phyloP scores from a whole-genome alignment of 1,140 invertebrate species.

The Drosophila leontia region DNA sequence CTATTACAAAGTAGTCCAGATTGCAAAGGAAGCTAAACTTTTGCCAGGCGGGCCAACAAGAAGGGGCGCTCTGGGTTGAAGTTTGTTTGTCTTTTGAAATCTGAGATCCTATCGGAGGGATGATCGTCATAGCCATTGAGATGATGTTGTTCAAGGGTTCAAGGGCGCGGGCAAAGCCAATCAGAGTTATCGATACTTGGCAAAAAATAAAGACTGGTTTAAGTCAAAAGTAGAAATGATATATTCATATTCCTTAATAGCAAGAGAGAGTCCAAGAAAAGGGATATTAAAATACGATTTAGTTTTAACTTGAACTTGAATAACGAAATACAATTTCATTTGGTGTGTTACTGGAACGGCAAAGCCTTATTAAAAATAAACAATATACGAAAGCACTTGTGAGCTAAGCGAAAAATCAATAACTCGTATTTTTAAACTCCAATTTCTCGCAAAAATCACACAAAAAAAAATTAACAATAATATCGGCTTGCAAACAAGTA shows the following conservation, averaged over 20 bases:
- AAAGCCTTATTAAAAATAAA: no score
- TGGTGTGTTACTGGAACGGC: no score
- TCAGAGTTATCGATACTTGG: slow-evolving; percentile 12
- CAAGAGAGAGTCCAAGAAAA: neutral
- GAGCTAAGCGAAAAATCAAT: slow-evolving; percentile 1
- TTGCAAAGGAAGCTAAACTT: slow-evolving; percentile 2
- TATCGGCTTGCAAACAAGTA: slow-evolving; percentile 33
- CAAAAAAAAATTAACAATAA: neutral
- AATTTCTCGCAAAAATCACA: slow-evolving; percentile 27
- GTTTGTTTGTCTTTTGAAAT: slow-evolving; percentile 32
- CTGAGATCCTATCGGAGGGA: slow-evolving; percentile 5
- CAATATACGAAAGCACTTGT: slow-evolving; percentile 2
- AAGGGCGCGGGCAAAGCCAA: slow-evolving; percentile 24
- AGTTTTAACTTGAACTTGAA: no score
- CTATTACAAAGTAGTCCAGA: slow-evolving; percentile 5
- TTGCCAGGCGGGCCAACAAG: neutral
- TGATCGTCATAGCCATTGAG: slow-evolving; percentile 1
- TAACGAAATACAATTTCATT: no score
- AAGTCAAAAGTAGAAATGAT: neutral
- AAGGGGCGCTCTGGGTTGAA: slow-evolving; percentile 1
- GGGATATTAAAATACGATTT: neutral
- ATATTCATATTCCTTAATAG: neutral
- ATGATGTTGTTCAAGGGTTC: neutral
- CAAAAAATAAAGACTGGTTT: neutral
- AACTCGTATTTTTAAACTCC: neutral